Evolutionary conservation across 1,140 invertebrate genomes (phyloP).

Genomic region (Meloidogyne hapla): DNA sequence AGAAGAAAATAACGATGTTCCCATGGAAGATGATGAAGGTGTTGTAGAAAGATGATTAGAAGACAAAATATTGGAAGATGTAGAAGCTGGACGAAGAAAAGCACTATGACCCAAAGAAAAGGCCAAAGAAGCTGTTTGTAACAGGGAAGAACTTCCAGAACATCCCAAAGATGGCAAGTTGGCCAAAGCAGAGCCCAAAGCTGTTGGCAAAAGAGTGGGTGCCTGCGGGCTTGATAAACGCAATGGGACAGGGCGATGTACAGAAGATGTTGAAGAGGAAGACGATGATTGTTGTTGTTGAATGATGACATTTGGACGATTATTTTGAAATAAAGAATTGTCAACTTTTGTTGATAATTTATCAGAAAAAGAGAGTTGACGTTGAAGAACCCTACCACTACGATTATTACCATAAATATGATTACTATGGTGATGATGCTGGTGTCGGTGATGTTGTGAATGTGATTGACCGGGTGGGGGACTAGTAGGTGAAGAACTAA

Average conservation of each 20-base stretch:
- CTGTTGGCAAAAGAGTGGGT: neutral
- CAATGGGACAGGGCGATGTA: constrained; percentile 44
- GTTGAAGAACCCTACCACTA: neutral
- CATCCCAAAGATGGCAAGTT: neutral
- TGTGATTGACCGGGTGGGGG: constrained; percentile 22
- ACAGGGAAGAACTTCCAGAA: neutral
- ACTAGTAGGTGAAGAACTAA: constrained; percentile 35
- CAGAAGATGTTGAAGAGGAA: neutral
- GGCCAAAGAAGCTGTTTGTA: constrained; percentile 23
- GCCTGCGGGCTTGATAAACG: neutral
- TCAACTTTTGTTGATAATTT: neutral
- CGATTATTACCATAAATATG: constrained; percentile 12
- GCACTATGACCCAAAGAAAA: constrained; percentile 1
- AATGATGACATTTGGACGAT: constrained; percentile 47
- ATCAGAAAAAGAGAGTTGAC: neutral
- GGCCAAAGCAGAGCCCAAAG: neutral
- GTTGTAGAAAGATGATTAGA: neutral
- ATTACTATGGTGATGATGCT: neutral
- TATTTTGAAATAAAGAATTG: constrained; percentile 9
- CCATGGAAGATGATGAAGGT: neutral
- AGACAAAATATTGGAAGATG: neutral
- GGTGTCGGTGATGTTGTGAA: constrained; percentile 21
- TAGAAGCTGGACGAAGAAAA: constrained; percentile 9
- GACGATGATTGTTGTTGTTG: constrained; percentile 6
- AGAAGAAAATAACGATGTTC: neutral